Percentiles rank a stretch among this genome's conserved stretches.
phyloP scores from a whole-genome alignment of 2,113 vertebrate species.

The Athene cunicularia region DNA sequence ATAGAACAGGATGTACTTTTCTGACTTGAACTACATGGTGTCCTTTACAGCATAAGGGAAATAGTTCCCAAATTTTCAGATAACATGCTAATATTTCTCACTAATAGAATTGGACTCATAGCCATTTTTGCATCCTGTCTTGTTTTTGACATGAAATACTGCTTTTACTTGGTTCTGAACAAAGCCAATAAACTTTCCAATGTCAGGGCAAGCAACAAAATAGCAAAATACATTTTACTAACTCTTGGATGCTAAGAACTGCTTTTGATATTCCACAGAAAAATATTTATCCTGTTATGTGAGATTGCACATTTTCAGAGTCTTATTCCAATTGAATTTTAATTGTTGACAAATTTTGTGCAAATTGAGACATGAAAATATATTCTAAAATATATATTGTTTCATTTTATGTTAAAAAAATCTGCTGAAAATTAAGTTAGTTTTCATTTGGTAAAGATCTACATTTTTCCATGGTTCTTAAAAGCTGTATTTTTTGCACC shows the following conservation, averaged over 20 bases:
- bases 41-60: not conserved
- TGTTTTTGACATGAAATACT: not conserved
- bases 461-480: not conserved
- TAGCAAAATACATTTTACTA: not conserved
- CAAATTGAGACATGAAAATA: not conserved
- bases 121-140: not conserved
- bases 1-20: not conserved
- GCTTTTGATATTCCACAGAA: not conserved
- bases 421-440: not conserved
- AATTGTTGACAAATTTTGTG: not conserved
- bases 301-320: not conserved
- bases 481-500: not conserved
- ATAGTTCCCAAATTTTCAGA: not conserved
- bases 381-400: not conserved
- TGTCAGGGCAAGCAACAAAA: not conserved
- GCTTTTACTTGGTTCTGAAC: not conserved
- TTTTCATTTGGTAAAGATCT: not conserved
- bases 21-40: not conserved
- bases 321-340: not conserved
- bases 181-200: not conserved
- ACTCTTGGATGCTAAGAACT: not conserved
- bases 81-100: not conserved
- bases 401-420: not conserved
- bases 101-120: not conserved
- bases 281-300: not conserved